Evolutionary conservation across 2,797 vertebrate genomes (phyloP).

Genomic region (Ctenopoma kingsleyae): DNA sequence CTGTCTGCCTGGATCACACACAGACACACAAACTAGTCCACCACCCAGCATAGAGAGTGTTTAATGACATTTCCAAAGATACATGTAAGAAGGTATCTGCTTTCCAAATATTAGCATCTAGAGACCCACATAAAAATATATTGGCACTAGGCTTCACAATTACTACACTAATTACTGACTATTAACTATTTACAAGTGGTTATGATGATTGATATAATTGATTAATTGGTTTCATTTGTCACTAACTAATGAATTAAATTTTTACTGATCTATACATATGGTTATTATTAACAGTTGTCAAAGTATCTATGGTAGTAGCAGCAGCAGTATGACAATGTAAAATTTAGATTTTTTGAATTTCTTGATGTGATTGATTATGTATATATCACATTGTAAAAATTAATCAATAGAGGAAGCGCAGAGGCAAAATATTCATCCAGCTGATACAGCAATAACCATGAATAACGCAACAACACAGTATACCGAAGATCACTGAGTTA

Average conservation of each 20-base stretch:
- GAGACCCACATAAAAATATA: not conserved
- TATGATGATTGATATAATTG: not conserved
- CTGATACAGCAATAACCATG: slow-evolving; percentile 1
- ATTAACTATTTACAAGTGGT: slow-evolving; percentile 2
- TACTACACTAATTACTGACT: not conserved
- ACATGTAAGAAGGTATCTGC: slow-evolving; percentile 57
- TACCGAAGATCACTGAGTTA: slow-evolving; percentile 34
- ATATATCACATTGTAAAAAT: not conserved
- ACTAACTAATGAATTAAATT: not conserved
- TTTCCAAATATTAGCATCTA: slow-evolving; percentile 52
- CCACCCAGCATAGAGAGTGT: slow-evolving; percentile 58
- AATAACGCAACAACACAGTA: slow-evolving; percentile 35
- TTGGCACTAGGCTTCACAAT: not conserved
- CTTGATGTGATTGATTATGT: no score
- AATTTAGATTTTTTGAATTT: not conserved
- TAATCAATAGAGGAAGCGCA: slow-evolving; percentile 1
- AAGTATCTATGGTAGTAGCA: not conserved
- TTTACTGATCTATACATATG: no score
- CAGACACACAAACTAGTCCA: slow-evolving; percentile 37
- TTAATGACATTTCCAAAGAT: slow-evolving; percentile 77
- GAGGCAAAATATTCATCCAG: slow-evolving; percentile 20
- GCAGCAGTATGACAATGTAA: not conserved
- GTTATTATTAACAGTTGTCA: no score
- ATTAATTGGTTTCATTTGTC: not conserved
- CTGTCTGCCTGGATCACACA: slow-evolving; percentile 79